Evolutionary conservation across 2,797 vertebrate genomes (phyloP).

Genomic region (Agapornis canus): DNA sequence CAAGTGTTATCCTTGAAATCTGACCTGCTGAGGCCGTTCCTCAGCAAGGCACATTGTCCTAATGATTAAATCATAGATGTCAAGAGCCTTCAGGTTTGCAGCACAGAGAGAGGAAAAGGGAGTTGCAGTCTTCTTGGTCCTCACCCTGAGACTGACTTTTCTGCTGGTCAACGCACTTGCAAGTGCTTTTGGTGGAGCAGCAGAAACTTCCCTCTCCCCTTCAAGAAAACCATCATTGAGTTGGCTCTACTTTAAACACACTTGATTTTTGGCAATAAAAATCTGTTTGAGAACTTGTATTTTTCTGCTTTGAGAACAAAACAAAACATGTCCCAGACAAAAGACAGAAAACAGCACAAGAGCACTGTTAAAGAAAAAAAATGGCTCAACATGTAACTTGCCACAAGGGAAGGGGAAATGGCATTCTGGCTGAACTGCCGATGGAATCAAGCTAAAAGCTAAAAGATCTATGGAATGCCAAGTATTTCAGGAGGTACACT

Average conservation of each 20-base stretch:
- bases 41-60: background rate
- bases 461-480: background rate
- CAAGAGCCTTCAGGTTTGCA: conserved; percentile 14
- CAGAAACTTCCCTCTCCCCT: background rate
- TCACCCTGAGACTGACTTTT: conserved; percentile 7
- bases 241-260: background rate
- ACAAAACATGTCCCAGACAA: background rate
- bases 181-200: background rate
- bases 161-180: background rate
- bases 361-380: background rate
- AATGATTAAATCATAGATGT: conserved; percentile 30
- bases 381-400: background rate
- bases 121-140: background rate
- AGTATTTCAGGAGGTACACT: background rate
- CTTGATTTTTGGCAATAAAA: background rate
- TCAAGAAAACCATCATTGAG: background rate
- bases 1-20: conserved; percentile 15
- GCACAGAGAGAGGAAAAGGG: background rate
- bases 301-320: background rate
- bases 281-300: background rate
- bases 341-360: background rate
- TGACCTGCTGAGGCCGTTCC: background rate
- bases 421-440: conserved; percentile 11
- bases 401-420: conserved; percentile 6
- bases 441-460: conserved; percentile 26